Base-by-base conservation (phyloP, 2,113 vertebrate species). In the Sula dactylatra region DNA sequence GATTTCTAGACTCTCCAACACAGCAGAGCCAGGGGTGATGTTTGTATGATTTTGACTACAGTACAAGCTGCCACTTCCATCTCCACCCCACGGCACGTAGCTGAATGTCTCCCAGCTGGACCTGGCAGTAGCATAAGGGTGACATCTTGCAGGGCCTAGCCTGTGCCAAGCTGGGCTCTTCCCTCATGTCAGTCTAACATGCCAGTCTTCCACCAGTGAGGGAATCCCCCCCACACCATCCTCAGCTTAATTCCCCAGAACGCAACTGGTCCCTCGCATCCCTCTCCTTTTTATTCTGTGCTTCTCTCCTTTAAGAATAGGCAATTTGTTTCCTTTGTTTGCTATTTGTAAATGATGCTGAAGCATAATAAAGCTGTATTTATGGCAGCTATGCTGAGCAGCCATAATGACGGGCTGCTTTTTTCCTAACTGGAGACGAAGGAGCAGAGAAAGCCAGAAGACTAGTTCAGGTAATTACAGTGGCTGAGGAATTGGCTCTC, bases 51-150 rank as follows among this genome's bases (percentile, higher is more conserved):
- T 85, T 78, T 74, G 36, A n/a, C 24, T 45, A 16, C 25, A 73
- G 10, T 16, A 40, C 44, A n/a, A n/a, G 42, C 34, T 52, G 40
- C 47, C 10, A 32, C 26, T 72, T 71, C 3, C 9, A 16, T 21
- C 55, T 86, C 22, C 26, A 54, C 19, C 4, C 21, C 10, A 44
- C 0, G 0, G 29, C 44, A 79, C 0, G 0, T 22, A 40, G 47
- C 34, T 67, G 32, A 87, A 50, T 0, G 1, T 22, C 38, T 45
- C 38, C 29, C 22, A n/a, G 29, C 2, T 1, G 29, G 54, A 90
- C 13, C 5, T 0, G 0, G 47, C 4, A 2, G 11, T 7, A 76
- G n/a, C 3, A 2, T 19, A 84, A 71, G 47, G 11, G 10, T 69
- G 34, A 22, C 59, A 66, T 67, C 34, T 62, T 16, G 2, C 49